phyloP scores from a whole-genome alignment of 2,888 invertebrate genomes.

The Mimachlamys varia region DNA sequence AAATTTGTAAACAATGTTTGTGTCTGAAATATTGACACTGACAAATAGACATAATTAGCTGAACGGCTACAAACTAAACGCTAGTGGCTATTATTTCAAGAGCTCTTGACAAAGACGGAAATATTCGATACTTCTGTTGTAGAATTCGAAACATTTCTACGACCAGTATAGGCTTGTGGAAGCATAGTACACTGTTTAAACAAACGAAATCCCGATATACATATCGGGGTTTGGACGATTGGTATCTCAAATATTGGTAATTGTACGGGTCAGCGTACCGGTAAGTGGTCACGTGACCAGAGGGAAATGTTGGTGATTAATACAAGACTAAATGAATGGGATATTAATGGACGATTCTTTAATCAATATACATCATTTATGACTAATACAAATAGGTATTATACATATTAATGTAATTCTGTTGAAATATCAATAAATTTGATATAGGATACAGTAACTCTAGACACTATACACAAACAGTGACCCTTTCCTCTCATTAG shows the following conservation, averaged over 20 bases:
- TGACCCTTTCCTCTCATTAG: not conserved
- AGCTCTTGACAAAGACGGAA: not conserved
- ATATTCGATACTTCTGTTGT: not conserved
- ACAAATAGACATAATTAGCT: not conserved
- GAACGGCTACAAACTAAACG: not conserved
- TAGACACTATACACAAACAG: not conserved
- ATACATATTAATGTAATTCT: not conserved
- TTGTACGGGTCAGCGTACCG: not conserved
- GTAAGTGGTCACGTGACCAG: not conserved
- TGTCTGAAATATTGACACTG: not conserved
- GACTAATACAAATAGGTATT: not conserved
- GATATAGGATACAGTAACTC: not conserved
- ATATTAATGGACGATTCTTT: not conserved
- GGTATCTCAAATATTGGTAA: not conserved
- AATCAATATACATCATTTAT: not conserved
- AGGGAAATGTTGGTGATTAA: not conserved
- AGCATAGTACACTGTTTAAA: not conserved
- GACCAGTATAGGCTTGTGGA: no score
- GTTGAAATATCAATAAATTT: not conserved
- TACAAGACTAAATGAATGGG: not conserved
- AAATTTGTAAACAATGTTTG: not conserved
- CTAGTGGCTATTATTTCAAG: not conserved
- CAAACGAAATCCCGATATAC: not conserved
- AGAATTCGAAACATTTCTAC: not conserved
- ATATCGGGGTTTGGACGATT: not conserved